Conservation (phyloP, 2,113 vertebrate species). For the Carollia perspicillata region DNA sequence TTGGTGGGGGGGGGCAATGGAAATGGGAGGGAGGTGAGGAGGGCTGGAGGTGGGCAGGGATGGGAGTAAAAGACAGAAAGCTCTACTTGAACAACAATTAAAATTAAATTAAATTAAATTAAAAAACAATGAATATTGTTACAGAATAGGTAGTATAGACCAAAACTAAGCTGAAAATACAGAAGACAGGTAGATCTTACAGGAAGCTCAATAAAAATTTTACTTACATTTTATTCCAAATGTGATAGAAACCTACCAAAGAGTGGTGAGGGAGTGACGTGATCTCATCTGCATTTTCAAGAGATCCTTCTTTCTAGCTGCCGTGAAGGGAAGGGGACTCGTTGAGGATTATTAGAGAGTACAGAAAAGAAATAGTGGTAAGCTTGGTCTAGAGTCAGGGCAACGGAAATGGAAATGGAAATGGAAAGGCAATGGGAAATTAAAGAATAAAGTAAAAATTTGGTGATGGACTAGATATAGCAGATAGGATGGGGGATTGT, state of each 20-base stretch:
- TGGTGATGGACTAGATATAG: neutral
- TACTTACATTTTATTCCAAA: neutral
- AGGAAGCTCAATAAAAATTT: neutral
- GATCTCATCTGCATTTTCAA: neutral
- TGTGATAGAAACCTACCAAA: neutral
- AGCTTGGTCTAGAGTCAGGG: neutral
- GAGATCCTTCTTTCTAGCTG: neutral
- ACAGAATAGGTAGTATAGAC: accelerated
- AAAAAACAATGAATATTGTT: neutral
- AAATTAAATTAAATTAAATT: no score
- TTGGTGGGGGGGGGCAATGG: no score
- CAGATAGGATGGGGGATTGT: neutral
- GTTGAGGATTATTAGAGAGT: neutral
- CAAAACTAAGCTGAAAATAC: neutral
- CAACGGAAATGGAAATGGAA: neutral
- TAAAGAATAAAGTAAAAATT: neutral
- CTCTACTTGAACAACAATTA: no score
- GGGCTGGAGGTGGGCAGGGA: no score
- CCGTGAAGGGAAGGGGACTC: neutral
- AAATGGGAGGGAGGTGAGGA: no score
- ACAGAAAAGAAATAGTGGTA: neutral
- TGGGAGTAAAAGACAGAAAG: no score
- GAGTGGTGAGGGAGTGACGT: neutral
- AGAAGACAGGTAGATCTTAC: neutral
- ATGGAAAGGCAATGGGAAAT: neutral